Percentiles rank a stretch among this genome's conserved stretches.
These are phyloP conservation scores for Anthopleura xanthogrammica DNA, from an alignment of 92 coral and sea anemone genomes.

Conservation along the genomic window DNA sequence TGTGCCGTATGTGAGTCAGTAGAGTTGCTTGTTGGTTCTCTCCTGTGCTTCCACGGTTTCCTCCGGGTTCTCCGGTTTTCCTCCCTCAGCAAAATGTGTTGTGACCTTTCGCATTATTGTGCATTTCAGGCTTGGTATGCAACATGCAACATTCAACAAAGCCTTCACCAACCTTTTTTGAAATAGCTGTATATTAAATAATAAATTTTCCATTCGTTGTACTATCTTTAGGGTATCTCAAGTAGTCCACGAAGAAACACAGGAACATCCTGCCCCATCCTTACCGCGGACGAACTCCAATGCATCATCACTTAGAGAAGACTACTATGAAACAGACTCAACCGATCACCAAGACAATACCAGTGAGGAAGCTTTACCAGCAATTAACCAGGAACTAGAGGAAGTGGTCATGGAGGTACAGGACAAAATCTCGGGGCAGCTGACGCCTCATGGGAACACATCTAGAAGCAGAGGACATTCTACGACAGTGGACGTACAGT, in stretches of 20 bases:
- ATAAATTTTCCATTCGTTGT: neutral
- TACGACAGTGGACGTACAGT: slow-evolving; percentile 30
- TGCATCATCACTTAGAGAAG: slow-evolving; percentile 41
- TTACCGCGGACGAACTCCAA: slow-evolving; percentile 40
- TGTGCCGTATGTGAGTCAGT: no score
- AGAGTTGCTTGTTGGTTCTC: no score
- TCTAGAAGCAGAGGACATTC: slow-evolving; percentile 20
- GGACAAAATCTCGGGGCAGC: slow-evolving; percentile 31
- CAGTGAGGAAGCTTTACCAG: slow-evolving; percentile 39
- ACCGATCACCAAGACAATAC: slow-evolving; percentile 41
- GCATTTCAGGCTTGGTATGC: no score
- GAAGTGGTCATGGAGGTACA: slow-evolving; percentile 59
- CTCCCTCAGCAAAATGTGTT: no score
- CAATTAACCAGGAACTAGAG: slow-evolving; percentile 47
- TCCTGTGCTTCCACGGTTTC: no score
- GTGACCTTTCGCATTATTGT: no score
- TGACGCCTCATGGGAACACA: neutral
- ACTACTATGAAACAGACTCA: slow-evolving; percentile 45
- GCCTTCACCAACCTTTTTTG: no score
- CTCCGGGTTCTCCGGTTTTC: no score
- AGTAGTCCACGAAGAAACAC: neutral
- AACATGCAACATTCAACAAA: no score
- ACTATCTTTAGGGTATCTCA: neutral
- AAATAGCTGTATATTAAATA: no score
- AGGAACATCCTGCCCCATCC: neutral